Evolutionary conservation across 2,113 vertebrate genomes (phyloP), one percentile per base, ranked within the genome.

Genomic region (Microcebus murinus): DNA sequence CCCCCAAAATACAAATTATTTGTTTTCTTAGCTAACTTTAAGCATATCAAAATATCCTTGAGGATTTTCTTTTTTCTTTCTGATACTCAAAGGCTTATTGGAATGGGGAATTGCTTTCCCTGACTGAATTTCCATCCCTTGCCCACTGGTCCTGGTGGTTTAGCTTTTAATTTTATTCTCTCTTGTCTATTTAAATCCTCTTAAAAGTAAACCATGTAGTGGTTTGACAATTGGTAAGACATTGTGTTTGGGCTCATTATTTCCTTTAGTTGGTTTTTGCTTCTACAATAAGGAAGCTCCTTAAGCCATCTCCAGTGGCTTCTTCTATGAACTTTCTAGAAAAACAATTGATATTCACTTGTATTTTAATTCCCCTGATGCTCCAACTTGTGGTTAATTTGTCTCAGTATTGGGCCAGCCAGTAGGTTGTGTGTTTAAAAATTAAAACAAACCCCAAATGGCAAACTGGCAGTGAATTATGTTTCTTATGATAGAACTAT

Each of bases 371-470:
- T 96, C 14, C 31, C 67, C 14, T 36, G 15, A 48, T 67, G 63
- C 11, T 74, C 21, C 52, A 74, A 5, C 36, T 42, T 92, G n/a
- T 63, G 45, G 42, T 63, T 65, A 79, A 52, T 55, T 18, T 74
- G 50, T 15, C 70, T 74, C 12, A 27, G 23, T 50, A 13, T 34
- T 88, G 59, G 63, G 10, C 6, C 39, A 70, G 48, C 31, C 71
- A 70, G 21, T 71, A 45, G n/a, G 31, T 31, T 73, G 0, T 93
- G 45, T 76, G 5, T 59, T n/a, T 68, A 73, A 95, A 92, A 79
- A 63, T 73, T 29, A 61, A 93, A 93, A 81, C 23, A 80, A 67
- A 57, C 36, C 34, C 27, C n/a, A 87, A 88, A 82, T 97, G 97
- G 94, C 92, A 95, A 81, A 76, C 81, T 96, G 93, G 95, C n/a